Evolutionary conservation across 1,140 invertebrate species (phyloP).

Genomic region (Manduca sexta): DNA sequence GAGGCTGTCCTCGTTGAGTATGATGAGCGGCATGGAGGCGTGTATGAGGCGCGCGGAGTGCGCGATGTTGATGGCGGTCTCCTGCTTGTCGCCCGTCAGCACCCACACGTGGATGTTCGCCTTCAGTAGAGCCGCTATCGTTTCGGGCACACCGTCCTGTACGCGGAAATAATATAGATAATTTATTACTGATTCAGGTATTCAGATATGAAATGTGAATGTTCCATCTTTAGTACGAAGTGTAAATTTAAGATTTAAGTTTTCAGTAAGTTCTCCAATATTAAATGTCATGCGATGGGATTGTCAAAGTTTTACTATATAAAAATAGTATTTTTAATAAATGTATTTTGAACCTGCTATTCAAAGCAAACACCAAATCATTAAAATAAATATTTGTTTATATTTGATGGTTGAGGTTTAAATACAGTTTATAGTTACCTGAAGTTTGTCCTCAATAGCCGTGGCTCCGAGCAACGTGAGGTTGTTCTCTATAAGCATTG

Average conservation of each 20-base stretch:
- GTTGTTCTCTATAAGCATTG: constrained; percentile 89
- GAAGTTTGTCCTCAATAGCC: constrained; percentile 97
- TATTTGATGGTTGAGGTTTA: no score
- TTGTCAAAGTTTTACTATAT: no score
- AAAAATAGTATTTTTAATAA: no score
- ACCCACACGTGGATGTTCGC: constrained; percentile 98
- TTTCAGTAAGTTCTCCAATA: no score
- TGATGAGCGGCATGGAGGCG: constrained; percentile 89
- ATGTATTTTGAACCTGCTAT: no score
- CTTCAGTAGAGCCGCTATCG: constrained; percentile 90
- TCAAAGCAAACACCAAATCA: no score
- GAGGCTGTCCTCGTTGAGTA: constrained; percentile 94
- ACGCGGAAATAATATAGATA: neutral
- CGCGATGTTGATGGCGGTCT: constrained; percentile 99
- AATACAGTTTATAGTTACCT: constrained; percentile 77
- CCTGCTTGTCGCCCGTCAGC: constrained; percentile 98
- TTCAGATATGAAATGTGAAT: no score
- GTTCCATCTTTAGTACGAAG: no score
- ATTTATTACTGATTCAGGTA: no score
- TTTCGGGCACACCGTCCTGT: constrained; percentile 88
- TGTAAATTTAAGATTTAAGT: no score
- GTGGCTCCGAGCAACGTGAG: constrained; percentile 91
- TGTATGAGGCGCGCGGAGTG: constrained; percentile 94
- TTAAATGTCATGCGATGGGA: no score
- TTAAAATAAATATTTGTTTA: no score